Conservation (phyloP, 2,113 vertebrate genomes). For the Balaeniceps rex region DNA sequence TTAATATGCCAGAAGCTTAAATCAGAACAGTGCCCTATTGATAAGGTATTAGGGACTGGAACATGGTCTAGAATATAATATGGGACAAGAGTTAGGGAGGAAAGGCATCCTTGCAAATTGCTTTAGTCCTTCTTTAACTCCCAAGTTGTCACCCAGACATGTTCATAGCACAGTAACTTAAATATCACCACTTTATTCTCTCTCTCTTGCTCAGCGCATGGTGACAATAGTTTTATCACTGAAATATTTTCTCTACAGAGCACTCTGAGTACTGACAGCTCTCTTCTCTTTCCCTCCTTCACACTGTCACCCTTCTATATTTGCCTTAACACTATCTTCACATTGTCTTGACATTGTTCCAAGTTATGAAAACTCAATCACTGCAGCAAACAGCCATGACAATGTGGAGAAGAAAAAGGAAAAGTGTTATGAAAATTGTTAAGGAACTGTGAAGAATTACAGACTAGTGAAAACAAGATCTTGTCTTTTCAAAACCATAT, state of each 20-base stretch:
- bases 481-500: neutral
- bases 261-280: constrained; percentile 14
- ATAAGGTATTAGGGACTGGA: neutral
- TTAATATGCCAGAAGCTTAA: neutral
- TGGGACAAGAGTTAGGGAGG: neutral
- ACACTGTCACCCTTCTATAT: neutral
- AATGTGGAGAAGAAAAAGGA: neutral
- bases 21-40: neutral
- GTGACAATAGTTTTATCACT: neutral
- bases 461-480: neutral
- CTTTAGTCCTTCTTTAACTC: neutral
- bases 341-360: constrained; percentile 22
- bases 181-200: neutral
- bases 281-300: constrained; percentile 22
- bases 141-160: neutral
- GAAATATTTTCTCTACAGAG: neutral
- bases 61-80: neutral
- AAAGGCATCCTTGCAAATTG: neutral
- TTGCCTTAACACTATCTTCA: constrained; percentile 39
- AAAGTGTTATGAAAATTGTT: neutral
- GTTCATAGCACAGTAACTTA: neutral
- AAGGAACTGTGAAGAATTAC: neutral
- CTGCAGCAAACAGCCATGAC: neutral
- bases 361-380: constrained; percentile 44
- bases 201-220: neutral